Percentiles rank a stretch among this genome's conserved stretches.
Conservation (phyloP, 2,113 vertebrate genomes). For the Gymnogyps californianus region DNA sequence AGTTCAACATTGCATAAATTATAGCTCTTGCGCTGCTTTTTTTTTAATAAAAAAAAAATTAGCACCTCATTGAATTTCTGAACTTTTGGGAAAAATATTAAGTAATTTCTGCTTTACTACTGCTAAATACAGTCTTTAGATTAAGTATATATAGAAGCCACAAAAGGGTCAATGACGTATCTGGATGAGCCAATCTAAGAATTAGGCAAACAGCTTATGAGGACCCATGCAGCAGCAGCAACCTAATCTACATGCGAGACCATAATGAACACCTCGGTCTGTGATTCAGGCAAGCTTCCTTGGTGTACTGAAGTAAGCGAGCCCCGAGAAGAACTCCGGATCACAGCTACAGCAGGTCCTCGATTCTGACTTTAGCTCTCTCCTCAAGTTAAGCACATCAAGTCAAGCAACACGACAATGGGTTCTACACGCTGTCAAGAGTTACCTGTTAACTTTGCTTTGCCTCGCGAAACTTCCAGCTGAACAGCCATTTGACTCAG, state of each 20-base stretch:
- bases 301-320: accelerated
- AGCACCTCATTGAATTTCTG: neutral
- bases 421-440: accelerated
- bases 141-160: neutral
- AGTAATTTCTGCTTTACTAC: neutral
- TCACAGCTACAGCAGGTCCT: neutral
- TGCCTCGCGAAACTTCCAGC: conserved; percentile 42
- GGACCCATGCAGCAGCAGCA: neutral
- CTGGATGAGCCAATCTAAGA: neutral
- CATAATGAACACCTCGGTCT: accelerated
- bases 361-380: accelerated
- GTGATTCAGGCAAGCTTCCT: neutral
- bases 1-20: neutral
- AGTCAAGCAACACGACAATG: accelerated
- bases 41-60: too few species aligned
- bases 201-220: accelerated
- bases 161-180: neutral
- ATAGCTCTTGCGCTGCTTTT: accelerated
- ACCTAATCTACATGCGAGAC: accelerated
- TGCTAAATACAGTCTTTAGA: accelerated
- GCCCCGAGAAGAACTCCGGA: too few species aligned
- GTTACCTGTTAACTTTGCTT: conserved; percentile 74
- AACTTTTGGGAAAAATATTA: accelerated
- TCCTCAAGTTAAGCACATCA: accelerated
- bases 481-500: neutral